Base-by-base conservation (phyloP, 2,888 invertebrate genomes). In the Epinotia ramella region DNA sequence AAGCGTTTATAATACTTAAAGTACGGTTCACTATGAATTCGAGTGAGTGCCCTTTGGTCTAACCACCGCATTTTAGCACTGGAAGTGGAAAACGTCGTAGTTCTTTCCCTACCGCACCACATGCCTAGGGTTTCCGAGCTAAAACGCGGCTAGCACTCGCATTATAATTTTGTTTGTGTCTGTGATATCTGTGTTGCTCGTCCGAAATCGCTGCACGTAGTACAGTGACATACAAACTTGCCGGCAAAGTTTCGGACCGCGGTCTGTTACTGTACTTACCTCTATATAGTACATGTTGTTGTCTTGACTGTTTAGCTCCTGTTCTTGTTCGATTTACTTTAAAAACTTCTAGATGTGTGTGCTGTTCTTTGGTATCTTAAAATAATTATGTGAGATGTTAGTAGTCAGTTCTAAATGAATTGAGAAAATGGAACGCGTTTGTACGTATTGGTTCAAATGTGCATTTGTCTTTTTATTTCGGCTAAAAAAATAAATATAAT, bases 171-270 rank as follows among this genome's bases (percentile, higher is more conserved):
- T 77, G 56, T 74, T 67, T 78, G 75, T 60, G 56, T 49, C 49
- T 65, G 72, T 79, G 77, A 77, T 63, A 73, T 80, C 56, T 66
- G 53, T 79, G 76, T 78, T 69, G 76, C 79, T 71, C 73, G 77
- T 78, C 75, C 76, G 68, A 69, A 68, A 79, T 73, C 78, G 79
- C 77, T 72, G 82, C 82, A 81, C 81, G 82, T 77, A 78, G 79
- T 79, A 79, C 79, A 79, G 77, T 78, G 77, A 77, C 75, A 80
- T 63, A 77, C 78, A 78, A 76, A 81, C 78, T 76, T 70, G 64
- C 63, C 44, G 76, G 46, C 60, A 74, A 72, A 77, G 68, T 69
- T 59, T 71, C 44, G 24, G 44, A 60, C 70, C 57, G 11, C 60
- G 67, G 77, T 82, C 73, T 81, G 79, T 81, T 75, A 79, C 78